Percentiles rank a stretch among this genome's conserved stretches.
phyloP scores from a whole-genome alignment of 2,888 invertebrate genomes.

The Coleophora flavipennella region DNA sequence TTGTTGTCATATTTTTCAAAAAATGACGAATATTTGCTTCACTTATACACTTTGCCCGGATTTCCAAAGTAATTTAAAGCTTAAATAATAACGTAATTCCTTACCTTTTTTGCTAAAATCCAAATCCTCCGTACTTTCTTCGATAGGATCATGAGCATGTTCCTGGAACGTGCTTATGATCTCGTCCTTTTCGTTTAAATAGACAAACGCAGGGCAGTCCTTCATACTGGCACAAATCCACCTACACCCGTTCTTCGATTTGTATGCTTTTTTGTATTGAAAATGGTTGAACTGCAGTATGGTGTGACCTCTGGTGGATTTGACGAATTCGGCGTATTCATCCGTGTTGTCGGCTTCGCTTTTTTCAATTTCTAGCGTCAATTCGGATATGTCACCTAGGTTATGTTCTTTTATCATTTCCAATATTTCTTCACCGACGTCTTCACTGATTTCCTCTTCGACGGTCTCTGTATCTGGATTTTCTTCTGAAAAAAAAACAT shows the following conservation, averaged over 20 bases:
- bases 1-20: too few relatives aligned
- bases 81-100: too few relatives aligned
- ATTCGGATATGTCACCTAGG: conserved; percentile 2
- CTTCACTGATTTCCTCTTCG: neutral
- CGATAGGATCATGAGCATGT: conserved; percentile 31
- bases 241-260: conserved; percentile 34
- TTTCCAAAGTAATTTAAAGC: too few relatives aligned
- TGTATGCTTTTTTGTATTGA: conserved; percentile 42
- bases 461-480: too few relatives aligned
- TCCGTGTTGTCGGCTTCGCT: conserved; percentile 4
- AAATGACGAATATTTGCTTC: too few relatives aligned
- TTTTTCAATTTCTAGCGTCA: conserved; percentile 11
- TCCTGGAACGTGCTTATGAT: conserved; percentile 35
- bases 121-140: conserved; percentile 14
- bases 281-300: conserved; percentile 42
- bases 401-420: conserved; percentile 7
- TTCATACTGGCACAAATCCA: conserved; percentile 47
- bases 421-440: conserved; percentile 6
- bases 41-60: too few relatives aligned
- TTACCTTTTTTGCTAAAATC: conserved; percentile 28
- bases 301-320: conserved; percentile 38
- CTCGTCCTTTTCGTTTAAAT: conserved; percentile 41
- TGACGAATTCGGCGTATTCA: conserved; percentile 30
- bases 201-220: conserved; percentile 40
- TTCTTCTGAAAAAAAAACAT: too few relatives aligned